Evolutionary conservation across 2,888 invertebrate genomes (phyloP).

Genomic region (Keiferia lycopersicella): DNA sequence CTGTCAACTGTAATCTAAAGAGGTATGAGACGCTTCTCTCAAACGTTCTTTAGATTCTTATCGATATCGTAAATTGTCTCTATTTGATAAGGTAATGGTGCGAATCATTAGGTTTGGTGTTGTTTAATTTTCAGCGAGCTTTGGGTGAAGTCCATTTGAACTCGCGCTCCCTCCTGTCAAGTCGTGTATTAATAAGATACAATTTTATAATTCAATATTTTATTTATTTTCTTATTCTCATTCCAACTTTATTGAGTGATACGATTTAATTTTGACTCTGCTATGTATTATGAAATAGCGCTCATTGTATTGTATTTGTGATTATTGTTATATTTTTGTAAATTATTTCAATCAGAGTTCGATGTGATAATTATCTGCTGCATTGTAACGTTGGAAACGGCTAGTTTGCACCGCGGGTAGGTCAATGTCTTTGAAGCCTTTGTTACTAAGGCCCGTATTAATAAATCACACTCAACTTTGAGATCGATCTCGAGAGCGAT

Average conservation of each 20-base stretch:
- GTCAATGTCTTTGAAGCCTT: conserved; percentile 1
- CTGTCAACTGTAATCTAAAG: conserved; percentile 49
- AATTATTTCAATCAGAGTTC: conserved; percentile 61
- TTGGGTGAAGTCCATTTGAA: conserved; percentile 34
- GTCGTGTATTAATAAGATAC: conserved; percentile 33
- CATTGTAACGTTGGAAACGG: conserved; percentile 52
- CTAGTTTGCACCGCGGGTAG: conserved; percentile 50
- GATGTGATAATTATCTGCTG: conserved; percentile 48
- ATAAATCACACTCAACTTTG: too few relatives aligned
- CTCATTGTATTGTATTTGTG: conserved; percentile 67
- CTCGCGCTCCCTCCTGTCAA: conserved; percentile 35
- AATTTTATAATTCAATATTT: conserved; percentile 44
- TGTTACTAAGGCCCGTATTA: too few relatives aligned
- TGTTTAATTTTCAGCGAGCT: conserved; percentile 43
- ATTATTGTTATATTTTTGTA: conserved; percentile 70
- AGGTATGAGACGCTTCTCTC: conserved; percentile 40
- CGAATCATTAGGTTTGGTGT: conserved; percentile 59
- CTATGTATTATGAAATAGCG: conserved; percentile 54
- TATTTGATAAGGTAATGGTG: conserved; percentile 64
- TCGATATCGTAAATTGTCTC: conserved; percentile 52
- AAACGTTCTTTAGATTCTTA: conserved; percentile 50
- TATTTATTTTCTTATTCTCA: conserved; percentile 68
- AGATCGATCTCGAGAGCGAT: too few relatives aligned
- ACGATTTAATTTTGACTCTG: conserved; percentile 48
- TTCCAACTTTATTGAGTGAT: conserved; percentile 67